Evolutionary conservation across 2,888 invertebrate genomes (phyloP).

Genomic region (Catocala fraxini): DNA sequence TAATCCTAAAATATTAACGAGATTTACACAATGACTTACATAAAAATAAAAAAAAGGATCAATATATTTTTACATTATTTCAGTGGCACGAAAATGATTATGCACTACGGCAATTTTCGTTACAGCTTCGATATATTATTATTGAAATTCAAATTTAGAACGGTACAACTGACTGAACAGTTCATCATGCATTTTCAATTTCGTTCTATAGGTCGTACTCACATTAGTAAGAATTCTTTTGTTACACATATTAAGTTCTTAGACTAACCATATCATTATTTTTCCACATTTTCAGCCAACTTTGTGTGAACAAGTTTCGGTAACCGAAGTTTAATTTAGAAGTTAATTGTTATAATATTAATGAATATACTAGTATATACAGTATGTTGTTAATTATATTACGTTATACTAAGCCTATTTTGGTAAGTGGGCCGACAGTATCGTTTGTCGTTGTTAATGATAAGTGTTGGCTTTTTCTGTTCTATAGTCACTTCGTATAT

Average conservation of each 20-base stretch:
- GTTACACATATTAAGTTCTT: constrained; percentile 63
- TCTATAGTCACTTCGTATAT: constrained; percentile 70
- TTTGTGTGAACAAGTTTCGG: constrained; percentile 86
- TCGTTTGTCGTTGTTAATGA: constrained; percentile 69
- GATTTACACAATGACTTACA: background rate
- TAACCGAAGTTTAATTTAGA: constrained; percentile 81
- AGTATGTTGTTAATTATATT: constrained; percentile 75
- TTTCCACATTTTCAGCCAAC: constrained; percentile 86
- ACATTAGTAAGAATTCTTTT: constrained; percentile 20
- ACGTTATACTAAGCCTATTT: constrained; percentile 72
- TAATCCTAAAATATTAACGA: background rate
- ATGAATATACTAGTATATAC: constrained; percentile 67
- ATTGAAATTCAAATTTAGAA: too few species aligned
- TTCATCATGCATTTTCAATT: constrained; percentile 13
- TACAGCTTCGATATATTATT: background rate
- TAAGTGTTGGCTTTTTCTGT: constrained; percentile 82
- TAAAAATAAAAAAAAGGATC: background rate
- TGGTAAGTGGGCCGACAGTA: constrained; percentile 78
- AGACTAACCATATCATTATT: constrained; percentile 78
- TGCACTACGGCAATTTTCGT: background rate
- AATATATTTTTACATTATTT: background rate
- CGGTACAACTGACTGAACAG: background rate
- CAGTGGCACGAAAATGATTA: constrained; percentile 13
- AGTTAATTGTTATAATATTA: constrained; percentile 79
- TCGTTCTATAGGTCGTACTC: constrained; percentile 8